phyloP scores from a whole-genome alignment of 2,797 vertebrate genomes.

The Catharus ustulatus region DNA sequence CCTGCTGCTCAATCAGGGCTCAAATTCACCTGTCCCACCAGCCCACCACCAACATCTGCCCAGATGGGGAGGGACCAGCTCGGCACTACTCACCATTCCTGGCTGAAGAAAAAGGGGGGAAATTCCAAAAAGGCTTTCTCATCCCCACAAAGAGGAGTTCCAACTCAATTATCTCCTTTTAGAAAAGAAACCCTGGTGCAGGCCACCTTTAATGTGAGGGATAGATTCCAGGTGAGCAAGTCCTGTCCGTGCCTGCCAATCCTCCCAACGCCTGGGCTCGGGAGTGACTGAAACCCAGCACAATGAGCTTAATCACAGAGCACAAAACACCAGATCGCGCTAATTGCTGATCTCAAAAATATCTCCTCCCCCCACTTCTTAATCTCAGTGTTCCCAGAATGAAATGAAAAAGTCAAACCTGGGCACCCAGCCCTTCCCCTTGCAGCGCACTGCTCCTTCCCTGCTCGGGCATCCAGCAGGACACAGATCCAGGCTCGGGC shows the following conservation, averaged over 20 bases:
- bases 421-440: neutral
- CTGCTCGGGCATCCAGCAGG: neutral
- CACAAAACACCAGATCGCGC: neutral
- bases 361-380: neutral
- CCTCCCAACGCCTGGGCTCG: neutral
- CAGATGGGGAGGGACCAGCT: neutral
- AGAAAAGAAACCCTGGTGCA: neutral
- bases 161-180: neutral
- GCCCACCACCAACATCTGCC: neutral
- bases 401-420: constrained; percentile 14
- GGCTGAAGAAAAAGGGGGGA: neutral
- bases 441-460: neutral
- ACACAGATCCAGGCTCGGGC: neutral
- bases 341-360: neutral
- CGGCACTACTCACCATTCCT: neutral
- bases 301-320: neutral
- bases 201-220: neutral
- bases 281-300: neutral
- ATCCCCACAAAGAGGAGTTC: neutral
- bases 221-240: neutral
- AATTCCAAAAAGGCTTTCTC: neutral
- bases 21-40: neutral
- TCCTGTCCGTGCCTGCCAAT: neutral
- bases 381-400: neutral
- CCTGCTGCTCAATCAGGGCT: neutral